Evolutionary conservation across 2,113 vertebrate species (phyloP).

Genomic region (Natator depressus): DNA sequence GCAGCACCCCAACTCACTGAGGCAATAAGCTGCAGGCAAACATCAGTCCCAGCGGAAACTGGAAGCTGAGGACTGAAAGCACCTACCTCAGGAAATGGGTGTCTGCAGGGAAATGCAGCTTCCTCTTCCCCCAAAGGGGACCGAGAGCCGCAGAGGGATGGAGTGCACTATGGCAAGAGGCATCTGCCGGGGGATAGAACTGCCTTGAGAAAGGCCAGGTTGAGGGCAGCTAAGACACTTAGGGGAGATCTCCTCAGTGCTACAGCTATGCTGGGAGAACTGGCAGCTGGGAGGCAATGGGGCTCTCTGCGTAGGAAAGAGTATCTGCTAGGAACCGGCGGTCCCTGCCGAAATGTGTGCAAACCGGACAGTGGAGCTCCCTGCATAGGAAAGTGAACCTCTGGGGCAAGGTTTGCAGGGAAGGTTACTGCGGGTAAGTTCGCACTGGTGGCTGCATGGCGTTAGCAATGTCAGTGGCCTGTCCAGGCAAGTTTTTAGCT

Average conservation of each 20-base stretch:
- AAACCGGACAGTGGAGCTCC: conserved; percentile 57
- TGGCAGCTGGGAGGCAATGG: conserved; percentile 47
- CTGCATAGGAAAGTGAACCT: conserved; percentile 20
- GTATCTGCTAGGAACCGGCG: conserved; percentile 32
- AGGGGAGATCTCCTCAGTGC: conserved; percentile 19
- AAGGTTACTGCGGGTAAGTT: conserved; percentile 50
- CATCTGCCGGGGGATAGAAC: background rate
- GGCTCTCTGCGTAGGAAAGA: background rate
- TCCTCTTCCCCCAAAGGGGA: background rate
- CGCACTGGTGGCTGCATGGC: conserved; percentile 71
- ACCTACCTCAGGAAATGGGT: background rate
- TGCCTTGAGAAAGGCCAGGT: conserved; percentile 19
- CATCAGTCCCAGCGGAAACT: background rate
- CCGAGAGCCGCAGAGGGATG: conserved; percentile 4
- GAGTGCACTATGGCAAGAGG: background rate
- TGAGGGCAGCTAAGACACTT: background rate
- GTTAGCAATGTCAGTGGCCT: conserved; percentile 42
- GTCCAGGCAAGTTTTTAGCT: conserved; percentile 48
- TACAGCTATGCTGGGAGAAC: background rate
- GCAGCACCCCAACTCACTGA: background rate
- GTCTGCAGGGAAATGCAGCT: conserved; percentile 6
- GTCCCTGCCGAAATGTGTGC: conserved; percentile 26
- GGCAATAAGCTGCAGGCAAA: background rate
- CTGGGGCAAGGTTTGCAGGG: conserved; percentile 37
- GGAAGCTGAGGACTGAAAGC: background rate